phyloP scores from a whole-genome alignment of 2,888 invertebrate genomes.

The Diarsia brunnea region DNA sequence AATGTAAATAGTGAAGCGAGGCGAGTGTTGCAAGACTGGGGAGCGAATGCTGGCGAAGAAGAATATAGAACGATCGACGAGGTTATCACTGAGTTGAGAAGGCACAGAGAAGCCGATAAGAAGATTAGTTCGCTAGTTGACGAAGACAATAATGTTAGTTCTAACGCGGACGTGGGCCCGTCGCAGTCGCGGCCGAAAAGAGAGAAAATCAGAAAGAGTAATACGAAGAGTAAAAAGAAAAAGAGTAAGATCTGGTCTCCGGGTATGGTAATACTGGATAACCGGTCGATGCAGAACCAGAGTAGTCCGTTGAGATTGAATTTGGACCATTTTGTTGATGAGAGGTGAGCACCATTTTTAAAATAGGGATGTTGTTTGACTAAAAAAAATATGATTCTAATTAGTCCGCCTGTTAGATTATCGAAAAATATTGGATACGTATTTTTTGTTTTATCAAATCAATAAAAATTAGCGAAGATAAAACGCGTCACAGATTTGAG shows the following conservation, averaged over 20 bases:
- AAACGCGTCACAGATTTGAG: too few relatives aligned
- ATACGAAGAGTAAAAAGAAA: conserved; percentile 81
- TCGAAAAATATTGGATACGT: too few relatives aligned
- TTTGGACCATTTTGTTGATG: conserved; percentile 88
- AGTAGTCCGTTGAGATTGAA: conserved; percentile 83
- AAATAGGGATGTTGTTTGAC: too few relatives aligned
- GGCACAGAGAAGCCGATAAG: conserved; percentile 77
- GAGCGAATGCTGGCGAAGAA: conserved; percentile 73
- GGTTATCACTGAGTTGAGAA: conserved; percentile 81
- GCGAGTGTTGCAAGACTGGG: conserved; percentile 77
- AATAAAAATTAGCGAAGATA: too few relatives aligned
- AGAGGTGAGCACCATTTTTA: conserved; percentile 78
- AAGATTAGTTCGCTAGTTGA: conserved; percentile 73
- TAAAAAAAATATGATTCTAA: too few relatives aligned
- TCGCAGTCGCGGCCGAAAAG: conserved; percentile 75
- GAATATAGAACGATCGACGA: conserved; percentile 83
- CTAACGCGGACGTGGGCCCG: conserved; percentile 64
- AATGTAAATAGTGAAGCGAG: conserved; percentile 72
- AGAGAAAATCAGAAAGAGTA: conserved; percentile 76
- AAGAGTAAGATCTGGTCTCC: conserved; percentile 86
- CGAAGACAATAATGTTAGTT: conserved; percentile 69
- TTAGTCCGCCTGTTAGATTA: too few relatives aligned
- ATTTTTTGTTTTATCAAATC: too few relatives aligned
- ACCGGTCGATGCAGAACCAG: conserved; percentile 78
- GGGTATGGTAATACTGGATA: conserved; percentile 85